phyloP scores from a whole-genome alignment of 92 coral and sea anemone species.

The Phymanthus crucifer region DNA sequence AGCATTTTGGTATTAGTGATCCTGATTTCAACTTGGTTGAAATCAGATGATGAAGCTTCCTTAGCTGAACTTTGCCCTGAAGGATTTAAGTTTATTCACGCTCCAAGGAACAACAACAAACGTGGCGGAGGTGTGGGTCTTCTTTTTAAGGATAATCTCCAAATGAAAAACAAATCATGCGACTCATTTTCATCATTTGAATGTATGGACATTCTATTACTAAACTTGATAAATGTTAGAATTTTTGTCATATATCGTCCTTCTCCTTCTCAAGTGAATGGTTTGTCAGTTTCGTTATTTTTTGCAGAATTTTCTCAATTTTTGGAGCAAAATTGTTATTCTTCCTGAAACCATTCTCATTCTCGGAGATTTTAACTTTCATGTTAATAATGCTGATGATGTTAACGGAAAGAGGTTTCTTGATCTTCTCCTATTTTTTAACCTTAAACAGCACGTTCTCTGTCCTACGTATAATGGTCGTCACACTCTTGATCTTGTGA shows the following conservation, averaged over 20 bases:
- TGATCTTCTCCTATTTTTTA: too few species aligned
- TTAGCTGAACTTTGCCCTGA: too few species aligned
- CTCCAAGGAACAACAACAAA: neutral
- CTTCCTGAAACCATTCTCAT: neutral
- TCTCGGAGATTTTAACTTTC: neutral
- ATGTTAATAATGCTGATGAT: conserved; percentile 1
- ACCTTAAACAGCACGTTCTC: neutral
- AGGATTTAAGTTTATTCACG: too few species aligned
- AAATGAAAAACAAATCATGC: neutral
- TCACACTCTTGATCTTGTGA: neutral
- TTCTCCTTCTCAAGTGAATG: conserved; percentile 15
- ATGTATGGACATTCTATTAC: conserved; percentile 8
- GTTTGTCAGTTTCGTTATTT: conserved; percentile 15
- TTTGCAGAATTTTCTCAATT: neutral
- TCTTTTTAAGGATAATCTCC: neutral
- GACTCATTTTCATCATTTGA: conserved; percentile 20
- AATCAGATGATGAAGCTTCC: too few species aligned
- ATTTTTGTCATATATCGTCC: conserved; percentile 27
- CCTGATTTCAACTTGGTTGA: too few species aligned
- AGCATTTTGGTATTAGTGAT: conserved; percentile 35
- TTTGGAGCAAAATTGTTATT: neutral
- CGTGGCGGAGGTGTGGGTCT: neutral
- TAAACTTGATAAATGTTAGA: conserved; percentile 12
- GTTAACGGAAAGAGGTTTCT: too few species aligned
- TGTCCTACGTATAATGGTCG: neutral